phyloP scores from a whole-genome alignment of 2,113 vertebrate species.

The Suncus etruscus region DNA sequence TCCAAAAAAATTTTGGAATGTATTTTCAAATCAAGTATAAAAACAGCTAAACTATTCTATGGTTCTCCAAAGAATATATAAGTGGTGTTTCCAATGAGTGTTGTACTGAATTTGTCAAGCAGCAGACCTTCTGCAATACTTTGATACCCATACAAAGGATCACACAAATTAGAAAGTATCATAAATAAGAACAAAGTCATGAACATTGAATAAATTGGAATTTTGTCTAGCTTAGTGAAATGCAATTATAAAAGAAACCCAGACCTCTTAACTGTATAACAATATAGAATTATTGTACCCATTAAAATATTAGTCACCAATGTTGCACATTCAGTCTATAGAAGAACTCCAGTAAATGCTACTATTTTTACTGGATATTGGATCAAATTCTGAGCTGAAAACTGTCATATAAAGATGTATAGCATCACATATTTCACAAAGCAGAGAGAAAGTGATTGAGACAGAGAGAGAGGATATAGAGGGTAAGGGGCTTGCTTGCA shows the following conservation, averaged over 20 bases:
- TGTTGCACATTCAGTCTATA: neutral
- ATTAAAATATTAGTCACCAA: slow-evolving; percentile 16
- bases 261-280: neutral
- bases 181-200: slow-evolving; percentile 17
- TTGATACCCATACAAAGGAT: neutral
- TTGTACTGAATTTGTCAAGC: neutral
- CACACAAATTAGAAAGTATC: neutral
- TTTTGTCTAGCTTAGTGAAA: slow-evolving; percentile 39
- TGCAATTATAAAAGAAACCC: neutral
- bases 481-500: no score
- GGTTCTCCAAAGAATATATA: slow-evolving; percentile 21
- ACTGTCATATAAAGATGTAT: no score
- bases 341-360: neutral
- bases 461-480: no score
- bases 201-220: slow-evolving; percentile 15
- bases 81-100: no score
- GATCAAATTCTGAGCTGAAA: no score
- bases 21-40: neutral
- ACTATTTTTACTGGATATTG: neutral
- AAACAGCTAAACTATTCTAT: neutral
- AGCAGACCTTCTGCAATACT: slow-evolving; percentile 12
- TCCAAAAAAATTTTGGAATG: no score
- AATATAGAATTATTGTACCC: neutral
- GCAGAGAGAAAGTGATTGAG: no score
- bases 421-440: no score